phyloP scores from a whole-genome alignment of 2,113 vertebrate species.

The Xiphophorus maculatus region DNA sequence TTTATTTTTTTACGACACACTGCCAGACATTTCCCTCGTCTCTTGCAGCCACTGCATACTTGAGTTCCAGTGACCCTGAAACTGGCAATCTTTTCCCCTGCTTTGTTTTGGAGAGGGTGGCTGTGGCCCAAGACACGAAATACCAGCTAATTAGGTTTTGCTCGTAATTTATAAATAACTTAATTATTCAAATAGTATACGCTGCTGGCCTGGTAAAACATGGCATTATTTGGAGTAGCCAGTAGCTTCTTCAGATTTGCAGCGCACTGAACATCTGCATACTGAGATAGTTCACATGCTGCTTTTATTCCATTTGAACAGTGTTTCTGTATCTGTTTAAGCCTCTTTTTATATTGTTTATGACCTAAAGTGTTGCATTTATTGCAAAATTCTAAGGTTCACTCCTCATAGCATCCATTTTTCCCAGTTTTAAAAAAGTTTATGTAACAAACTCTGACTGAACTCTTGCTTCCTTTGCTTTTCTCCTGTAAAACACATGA shows the following conservation, averaged over 20 bases:
- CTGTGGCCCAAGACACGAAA: constrained; percentile 9
- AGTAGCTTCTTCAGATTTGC: neutral
- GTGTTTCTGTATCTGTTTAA: neutral
- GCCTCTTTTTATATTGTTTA: neutral
- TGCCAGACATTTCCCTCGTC: constrained; percentile 63
- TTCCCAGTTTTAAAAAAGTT: neutral
- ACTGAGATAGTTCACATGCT: neutral
- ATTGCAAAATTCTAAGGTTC: neutral
- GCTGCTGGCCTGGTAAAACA: neutral
- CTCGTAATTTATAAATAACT: constrained; percentile 33
- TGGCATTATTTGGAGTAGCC: neutral
- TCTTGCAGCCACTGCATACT: constrained; percentile 18
- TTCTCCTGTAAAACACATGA: no score
- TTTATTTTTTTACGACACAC: constrained; percentile 11
- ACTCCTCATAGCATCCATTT: neutral
- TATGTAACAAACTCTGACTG: no score
- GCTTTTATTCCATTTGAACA: no score
- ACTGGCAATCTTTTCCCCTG: constrained; percentile 33
- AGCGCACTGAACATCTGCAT: neutral
- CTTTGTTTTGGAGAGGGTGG: constrained; percentile 11
- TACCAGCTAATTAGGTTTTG: constrained; percentile 54
- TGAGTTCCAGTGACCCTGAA: constrained; percentile 49
- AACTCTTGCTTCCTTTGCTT: no score
- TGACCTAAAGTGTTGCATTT: neutral
- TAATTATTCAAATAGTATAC: constrained; percentile 15